These are phyloP conservation scores for Uloborus plumipes DNA, from an alignment of 2,888 invertebrate genomes.

Conservation along the genomic window DNA sequence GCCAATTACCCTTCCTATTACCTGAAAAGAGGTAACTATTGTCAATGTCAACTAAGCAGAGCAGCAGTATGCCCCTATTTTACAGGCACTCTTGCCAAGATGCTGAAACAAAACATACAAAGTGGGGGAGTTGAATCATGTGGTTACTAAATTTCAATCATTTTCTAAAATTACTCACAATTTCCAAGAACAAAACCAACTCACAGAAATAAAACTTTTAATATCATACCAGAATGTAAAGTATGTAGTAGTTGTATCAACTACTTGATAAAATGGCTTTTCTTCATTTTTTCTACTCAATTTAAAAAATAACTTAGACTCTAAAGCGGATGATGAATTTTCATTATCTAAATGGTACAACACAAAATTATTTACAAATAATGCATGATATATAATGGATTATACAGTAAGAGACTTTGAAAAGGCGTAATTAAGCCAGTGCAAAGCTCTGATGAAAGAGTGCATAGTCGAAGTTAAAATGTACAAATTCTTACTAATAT, in stretches of 20 bases:
- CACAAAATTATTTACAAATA: conserved; percentile 22
- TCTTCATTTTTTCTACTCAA: neutral
- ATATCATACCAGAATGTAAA: conserved; percentile 37
- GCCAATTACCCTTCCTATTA: no score
- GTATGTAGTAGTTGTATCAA: conserved; percentile 8
- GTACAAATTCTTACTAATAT: conserved; percentile 33
- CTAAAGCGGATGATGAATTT: conserved; percentile 21
- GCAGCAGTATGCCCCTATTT: no score
- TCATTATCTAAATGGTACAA: conserved; percentile 33
- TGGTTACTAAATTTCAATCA: neutral
- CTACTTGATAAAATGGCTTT: neutral
- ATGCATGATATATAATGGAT: conserved; percentile 5
- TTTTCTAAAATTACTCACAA: neutral
- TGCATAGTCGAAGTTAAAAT: conserved; percentile 30
- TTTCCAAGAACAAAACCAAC: neutral
- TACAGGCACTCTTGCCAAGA: no score
- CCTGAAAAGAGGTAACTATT: no score
- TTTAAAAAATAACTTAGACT: neutral
- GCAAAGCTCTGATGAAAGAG: conserved; percentile 27
- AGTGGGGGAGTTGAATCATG: no score
- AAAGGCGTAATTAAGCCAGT: conserved; percentile 16
- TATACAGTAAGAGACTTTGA: conserved; percentile 25
- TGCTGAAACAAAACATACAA: no score
- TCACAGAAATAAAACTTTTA: conserved; percentile 50
- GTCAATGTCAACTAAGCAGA: no score